Conservation (phyloP, 2,888 invertebrate genomes). For the Drosophila mulleri region DNA sequence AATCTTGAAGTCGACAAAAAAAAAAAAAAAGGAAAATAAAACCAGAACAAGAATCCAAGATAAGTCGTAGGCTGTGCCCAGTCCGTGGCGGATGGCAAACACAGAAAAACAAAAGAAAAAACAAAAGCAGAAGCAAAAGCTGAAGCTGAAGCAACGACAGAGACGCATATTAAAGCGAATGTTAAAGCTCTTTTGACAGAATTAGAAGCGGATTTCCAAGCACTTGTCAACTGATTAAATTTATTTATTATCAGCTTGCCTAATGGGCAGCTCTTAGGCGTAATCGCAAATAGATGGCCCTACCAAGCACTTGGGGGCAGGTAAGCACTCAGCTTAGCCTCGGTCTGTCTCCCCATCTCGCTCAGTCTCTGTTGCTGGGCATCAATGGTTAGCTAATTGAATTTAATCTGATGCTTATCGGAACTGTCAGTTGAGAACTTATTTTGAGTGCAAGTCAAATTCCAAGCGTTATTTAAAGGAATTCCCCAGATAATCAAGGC, state of each 20-base stretch:
- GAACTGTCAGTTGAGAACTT: constrained; percentile 15
- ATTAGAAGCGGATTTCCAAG: constrained; percentile 31
- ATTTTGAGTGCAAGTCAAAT: constrained; percentile 4
- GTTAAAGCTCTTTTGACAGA: constrained; percentile 50
- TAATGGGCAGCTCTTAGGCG: constrained; percentile 38
- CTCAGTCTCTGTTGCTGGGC: constrained; percentile 8
- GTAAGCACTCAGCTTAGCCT: constrained; percentile 10
- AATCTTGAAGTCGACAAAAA: constrained; percentile 46
- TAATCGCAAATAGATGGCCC: constrained; percentile 39
- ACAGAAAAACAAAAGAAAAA: constrained; percentile 2
- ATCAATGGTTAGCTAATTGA: constrained; percentile 47
- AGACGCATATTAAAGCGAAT: constrained; percentile 16
- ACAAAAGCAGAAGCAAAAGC: background rate
- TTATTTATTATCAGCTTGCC: constrained; percentile 53
- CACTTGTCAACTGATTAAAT: constrained; percentile 60
- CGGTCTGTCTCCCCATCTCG: background rate
- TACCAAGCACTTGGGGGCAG: constrained; percentile 1
- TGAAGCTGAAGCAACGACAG: background rate
- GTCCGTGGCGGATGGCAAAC: constrained; percentile 30
- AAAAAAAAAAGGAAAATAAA: constrained; percentile 7
- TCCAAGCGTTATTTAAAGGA: constrained; percentile 1
- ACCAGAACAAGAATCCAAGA: constrained; percentile 48
- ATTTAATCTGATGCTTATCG: constrained; percentile 50
- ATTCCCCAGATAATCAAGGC: background rate
- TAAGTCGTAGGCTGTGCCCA: constrained; percentile 34